Conservation (phyloP, 1,140 invertebrate species). For the Tetragnatha versicolor region DNA sequence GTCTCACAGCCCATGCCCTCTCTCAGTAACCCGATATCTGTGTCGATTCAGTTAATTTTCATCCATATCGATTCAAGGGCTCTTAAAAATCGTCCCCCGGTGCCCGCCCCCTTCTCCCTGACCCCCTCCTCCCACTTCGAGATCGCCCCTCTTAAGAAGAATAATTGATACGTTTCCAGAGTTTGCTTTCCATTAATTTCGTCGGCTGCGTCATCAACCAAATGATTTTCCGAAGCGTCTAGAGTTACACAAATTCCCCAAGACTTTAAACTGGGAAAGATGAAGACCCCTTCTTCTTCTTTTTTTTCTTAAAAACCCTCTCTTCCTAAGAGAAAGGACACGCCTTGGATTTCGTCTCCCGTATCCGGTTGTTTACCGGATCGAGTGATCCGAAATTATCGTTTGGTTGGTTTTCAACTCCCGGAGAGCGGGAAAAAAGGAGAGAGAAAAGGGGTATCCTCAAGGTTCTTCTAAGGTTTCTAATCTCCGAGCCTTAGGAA, state of each 20-base stretch:
- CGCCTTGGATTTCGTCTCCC: conserved; percentile 20
- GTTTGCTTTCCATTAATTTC: conserved; percentile 54
- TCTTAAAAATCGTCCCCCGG: conserved; percentile 18
- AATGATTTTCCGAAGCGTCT: conserved; percentile 41
- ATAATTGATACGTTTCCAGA: conserved; percentile 50
- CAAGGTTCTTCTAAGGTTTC: conserved; percentile 4
- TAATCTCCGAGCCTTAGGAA: background rate
- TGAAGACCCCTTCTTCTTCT: conserved; percentile 36
- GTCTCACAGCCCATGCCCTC: no score
- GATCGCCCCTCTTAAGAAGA: background rate
- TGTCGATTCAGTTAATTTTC: conserved; percentile 25
- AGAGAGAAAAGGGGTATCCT: background rate
- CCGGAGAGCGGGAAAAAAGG: conserved; percentile 1
- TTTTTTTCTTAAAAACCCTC: no score
- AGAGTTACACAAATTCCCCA: conserved; percentile 40
- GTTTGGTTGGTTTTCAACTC: conserved; percentile 1
- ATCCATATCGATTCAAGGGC: conserved; percentile 27
- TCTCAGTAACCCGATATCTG: conserved; percentile 1
- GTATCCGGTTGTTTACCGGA: conserved; percentile 49
- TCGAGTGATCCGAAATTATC: conserved; percentile 48
- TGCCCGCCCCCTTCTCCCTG: background rate
- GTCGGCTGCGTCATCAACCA: conserved; percentile 46
- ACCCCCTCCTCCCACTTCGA: background rate
- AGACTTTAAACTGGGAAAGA: conserved; percentile 11
- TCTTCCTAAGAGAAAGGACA: no score